Base-by-base conservation (phyloP, 2,113 vertebrate genomes). In the Steatornis caripensis region DNA sequence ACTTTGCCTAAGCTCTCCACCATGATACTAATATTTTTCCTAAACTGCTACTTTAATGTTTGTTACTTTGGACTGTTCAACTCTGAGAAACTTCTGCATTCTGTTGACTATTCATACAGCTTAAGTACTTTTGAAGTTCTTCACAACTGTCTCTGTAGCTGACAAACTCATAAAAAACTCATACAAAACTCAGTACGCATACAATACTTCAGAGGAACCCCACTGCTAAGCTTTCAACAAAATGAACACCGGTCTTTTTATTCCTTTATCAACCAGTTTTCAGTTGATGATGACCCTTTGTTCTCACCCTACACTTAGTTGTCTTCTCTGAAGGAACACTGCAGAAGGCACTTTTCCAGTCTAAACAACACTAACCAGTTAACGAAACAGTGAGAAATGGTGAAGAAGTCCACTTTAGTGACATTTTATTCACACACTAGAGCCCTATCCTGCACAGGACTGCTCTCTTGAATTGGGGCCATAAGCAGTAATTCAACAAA, bases 181-280 rank as follows among this genome's bases (percentile, higher is more conserved):
- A n/a, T n/a, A n/a, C n/a, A n/a, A n/a, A n/a, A n/a, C n/a, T n/a
- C 3, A 74, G 36, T 15, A 80, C 0, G 1, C 8, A 19, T 0
- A 81, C 5, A 88, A 66, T 87, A 71, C 30, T 64, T 78, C 0
- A 54, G 43, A 84, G 43, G 49, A 90, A 87, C 26, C 18, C 51
- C 46, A 51, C 5, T 75, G 72, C 68, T 75, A 71, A 70, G 51
- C 30, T 43, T 92, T 72, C 64, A 86, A 21, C 66, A 70, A 86
- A 78, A 65, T 8, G 41, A 87, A 87, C n/a, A 65, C 26, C 72
- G 27, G 15, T 34, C 34, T 62, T 54, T 51, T 74, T 37, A 90
- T 13, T 86, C 46, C 57, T 89, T 55, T 89, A 87, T 51, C 39
- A 74, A 48, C 11, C 23, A 32, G 10, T 58, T 80, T 74, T 74